Base-by-base conservation (phyloP, 2,888 invertebrate genomes). In the Carabus problematicus region DNA sequence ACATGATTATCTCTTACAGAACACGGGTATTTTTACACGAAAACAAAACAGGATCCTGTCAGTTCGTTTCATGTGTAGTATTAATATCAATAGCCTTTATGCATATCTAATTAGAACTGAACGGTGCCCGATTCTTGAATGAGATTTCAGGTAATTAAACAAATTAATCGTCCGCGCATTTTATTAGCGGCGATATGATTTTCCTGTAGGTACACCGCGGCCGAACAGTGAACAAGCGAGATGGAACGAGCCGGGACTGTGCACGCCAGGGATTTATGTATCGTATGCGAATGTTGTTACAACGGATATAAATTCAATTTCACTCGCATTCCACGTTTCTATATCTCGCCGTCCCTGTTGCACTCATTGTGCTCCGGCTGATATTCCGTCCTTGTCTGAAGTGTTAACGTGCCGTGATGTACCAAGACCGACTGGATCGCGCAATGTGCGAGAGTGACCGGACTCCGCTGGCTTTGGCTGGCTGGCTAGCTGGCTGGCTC, bases 31-130 rank as follows among this genome's bases (percentile, higher is more conserved):
- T 56, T 56, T 56, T 56, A 56, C 29, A 9, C 12, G 9, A 39
- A 39, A 56, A 56, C 29, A 56, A 56, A 56, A 56, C 56, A 56
- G 56, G 56, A 56, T 56, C 29, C 29, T 56, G 56, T 56, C 56
- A 56, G 56, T 29, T 29, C 56, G 56, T 12, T 56, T 56, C 29
- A 56, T 29, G 56, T 19, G 11, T 40, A 56, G 56, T 29, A 56
- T 56, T 56, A 56, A 56, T 56, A 29, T 56, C 52, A 56, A 56
- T 56, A 18, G 39, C 29, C 40, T 14, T 18, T 56, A 56, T 56
- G 40, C 56, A 56, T 56, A 56, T 56, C 56, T 56, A 56, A 56
- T 56, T 56, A 56, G 40, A 39, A 8, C 12, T 29, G 56, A 18
- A 29, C 19, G 12, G 14, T 29, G 18, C 39, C 19, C 52, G 52